Evolutionary conservation across 2,113 vertebrate species (phyloP).

Genomic region (Suncus etruscus): DNA sequence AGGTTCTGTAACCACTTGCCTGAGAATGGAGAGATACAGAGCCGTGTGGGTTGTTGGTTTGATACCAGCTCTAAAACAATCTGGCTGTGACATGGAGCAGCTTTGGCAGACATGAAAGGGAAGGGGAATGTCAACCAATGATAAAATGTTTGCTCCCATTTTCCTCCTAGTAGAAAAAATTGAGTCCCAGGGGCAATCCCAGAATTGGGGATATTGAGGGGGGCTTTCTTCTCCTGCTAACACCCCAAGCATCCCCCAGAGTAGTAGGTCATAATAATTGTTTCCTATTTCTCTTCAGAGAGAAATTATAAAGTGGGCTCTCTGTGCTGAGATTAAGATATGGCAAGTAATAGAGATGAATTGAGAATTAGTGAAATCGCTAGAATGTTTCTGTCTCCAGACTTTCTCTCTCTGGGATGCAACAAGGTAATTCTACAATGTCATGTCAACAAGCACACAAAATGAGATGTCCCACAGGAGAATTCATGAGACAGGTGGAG

Average conservation of each 20-base stretch:
- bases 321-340: conserved; percentile 83
- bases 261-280: not conserved
- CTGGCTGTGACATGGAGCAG: not conserved
- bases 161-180: not conserved
- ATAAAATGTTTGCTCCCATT: not conserved
- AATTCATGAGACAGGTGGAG: conserved; percentile 79
- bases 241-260: too few species aligned
- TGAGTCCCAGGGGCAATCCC: not conserved
- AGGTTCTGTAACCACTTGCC: not conserved
- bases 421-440: conserved; percentile 79
- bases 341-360: conserved; percentile 81
- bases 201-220: not conserved
- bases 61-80: not conserved
- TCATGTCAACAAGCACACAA: conserved; percentile 82
- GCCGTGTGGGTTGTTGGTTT: not conserved
- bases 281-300: not conserved
- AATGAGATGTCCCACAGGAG: conserved; percentile 76
- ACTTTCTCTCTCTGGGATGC: conserved; percentile 80
- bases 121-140: not conserved
- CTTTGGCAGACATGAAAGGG: not conserved
- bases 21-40: not conserved
- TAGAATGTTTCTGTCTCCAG: conserved; percentile 83
- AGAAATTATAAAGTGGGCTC: conserved; percentile 55
- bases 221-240: not conserved
- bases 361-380: conserved; percentile 89